Base-by-base conservation (phyloP, 2,113 vertebrate species). In the Herpetotheres cachinnans region DNA sequence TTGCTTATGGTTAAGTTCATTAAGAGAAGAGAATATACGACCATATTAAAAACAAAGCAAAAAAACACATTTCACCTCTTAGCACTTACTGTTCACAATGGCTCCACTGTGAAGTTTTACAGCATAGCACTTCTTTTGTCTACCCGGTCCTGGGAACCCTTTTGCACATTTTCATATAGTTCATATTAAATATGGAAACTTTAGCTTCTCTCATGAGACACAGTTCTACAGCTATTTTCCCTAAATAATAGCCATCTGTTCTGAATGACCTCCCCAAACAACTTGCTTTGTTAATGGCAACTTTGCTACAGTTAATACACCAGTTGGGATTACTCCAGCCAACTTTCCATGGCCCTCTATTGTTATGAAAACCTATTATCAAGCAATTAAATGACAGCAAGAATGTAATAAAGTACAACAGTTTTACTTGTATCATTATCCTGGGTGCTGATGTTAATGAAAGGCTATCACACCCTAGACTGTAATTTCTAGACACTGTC, bases 361-460 rank as follows among this genome's bases (percentile, higher is more conserved):
- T 96, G 92, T 94, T 96, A 96, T 91, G 92, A 95, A 97, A 97
- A 94, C 89, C 93, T 95, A 96, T 96, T 97, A 97, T 94, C 81
- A 34, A 81, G 94, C 95, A 97, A 97, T 97, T 97, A 97, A 98
- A 96, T 85, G 96, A 95, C 95, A 94, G 94, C 81, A 77, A 95
- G 92, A 95, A 95, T 4, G 73, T 93, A 97, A 97, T 97, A 97
- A 97, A 97, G 94, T 93, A 92, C 95, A 95, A 65, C 86, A 72
- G 87, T 92, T 94, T 96, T 66, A 79, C 83, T 94, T 92, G 93
- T 96, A 94, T 83, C 92, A 93, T 97, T 95, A 97, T 95, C 96
- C 95, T 90, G 95, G 97, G 96, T 96, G 95, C 94, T 93, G 96
- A 91, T 96, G 94, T 96, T 97, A 97, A 97, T 97, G 93, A 97